Conservation (phyloP, 2,113 vertebrate species). For the Monarcha castaneiventris region DNA sequence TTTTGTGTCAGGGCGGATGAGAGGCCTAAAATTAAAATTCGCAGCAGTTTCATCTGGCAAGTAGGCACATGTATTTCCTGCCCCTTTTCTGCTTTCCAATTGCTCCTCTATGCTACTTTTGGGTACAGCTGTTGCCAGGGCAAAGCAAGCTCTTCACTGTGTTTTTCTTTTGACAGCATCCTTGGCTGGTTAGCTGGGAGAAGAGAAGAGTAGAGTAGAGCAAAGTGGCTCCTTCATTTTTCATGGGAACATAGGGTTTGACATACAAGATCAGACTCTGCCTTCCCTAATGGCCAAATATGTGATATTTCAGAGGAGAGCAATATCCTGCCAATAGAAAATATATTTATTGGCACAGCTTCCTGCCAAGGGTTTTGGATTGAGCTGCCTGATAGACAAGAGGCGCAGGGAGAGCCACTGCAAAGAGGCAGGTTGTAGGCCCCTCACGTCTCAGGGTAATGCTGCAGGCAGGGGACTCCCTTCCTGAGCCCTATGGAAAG, state of each 20-base stretch:
- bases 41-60: constrained; percentile 35
- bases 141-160: neutral
- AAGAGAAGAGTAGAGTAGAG: neutral
- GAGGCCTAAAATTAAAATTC: constrained; percentile 62
- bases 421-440: neutral
- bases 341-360: constrained; percentile 40
- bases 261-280: constrained; percentile 34
- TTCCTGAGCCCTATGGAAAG: neutral
- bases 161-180: neutral
- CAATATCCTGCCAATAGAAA: constrained; percentile 48
- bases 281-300: constrained; percentile 47
- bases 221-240: constrained; percentile 25
- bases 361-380: constrained; percentile 6
- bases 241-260: constrained; percentile 29
- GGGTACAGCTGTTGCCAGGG: neutral
- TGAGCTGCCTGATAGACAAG: neutral
- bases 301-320: constrained; percentile 46
- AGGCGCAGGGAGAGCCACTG: rapidly evolving
- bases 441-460: neutral
- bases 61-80: neutral
- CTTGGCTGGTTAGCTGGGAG: neutral
- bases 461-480: neutral
- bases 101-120: neutral
- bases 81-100: constrained; percentile 5
- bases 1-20: constrained; percentile 66